These are phyloP conservation scores for Yasuhikotakia modesta DNA, from an alignment of 2,797 vertebrate genomes.

Conservation along the genomic window DNA sequence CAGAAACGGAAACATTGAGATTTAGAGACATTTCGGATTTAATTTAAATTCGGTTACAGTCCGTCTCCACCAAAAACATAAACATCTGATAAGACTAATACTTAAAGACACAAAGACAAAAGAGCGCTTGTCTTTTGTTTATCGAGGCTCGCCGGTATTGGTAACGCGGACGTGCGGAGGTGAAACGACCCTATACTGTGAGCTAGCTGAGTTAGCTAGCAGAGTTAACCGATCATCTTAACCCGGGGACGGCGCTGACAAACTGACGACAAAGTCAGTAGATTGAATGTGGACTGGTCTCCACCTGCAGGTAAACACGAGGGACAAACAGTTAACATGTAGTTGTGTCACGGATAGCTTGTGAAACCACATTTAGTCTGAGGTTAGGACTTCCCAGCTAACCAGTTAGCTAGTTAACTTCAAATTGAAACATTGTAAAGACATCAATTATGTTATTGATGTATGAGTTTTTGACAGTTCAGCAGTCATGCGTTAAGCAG, in stretches of 20 bases:
- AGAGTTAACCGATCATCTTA: conserved; percentile 43
- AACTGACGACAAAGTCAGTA: conserved; percentile 40
- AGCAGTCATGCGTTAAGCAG: neutral
- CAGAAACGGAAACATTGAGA: conserved; percentile 69
- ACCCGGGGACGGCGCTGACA: conserved; percentile 48
- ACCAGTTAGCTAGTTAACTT: conserved; percentile 31
- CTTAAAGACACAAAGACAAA: neutral
- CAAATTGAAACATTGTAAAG: neutral
- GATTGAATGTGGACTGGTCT: conserved; percentile 71
- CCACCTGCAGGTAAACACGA: conserved; percentile 66
- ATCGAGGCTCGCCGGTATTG: conserved; percentile 67
- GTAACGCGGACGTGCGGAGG: conserved; percentile 59
- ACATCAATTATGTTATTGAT: neutral
- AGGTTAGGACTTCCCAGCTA: conserved; percentile 13
- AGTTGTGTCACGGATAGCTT: neutral
- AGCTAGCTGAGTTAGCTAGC: conserved; percentile 68
- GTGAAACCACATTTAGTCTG: neutral
- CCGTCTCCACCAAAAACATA: neutral
- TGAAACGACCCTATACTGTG: conserved; percentile 62
- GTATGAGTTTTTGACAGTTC: neutral
- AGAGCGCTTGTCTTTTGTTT: conserved; percentile 39
- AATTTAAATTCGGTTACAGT: neutral
- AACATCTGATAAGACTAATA: neutral
- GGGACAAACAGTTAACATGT: neutral
- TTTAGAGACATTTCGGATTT: conserved; percentile 5